phyloP scores from a whole-genome alignment of 1,140 invertebrate species.

The Zophobas atratus region DNA sequence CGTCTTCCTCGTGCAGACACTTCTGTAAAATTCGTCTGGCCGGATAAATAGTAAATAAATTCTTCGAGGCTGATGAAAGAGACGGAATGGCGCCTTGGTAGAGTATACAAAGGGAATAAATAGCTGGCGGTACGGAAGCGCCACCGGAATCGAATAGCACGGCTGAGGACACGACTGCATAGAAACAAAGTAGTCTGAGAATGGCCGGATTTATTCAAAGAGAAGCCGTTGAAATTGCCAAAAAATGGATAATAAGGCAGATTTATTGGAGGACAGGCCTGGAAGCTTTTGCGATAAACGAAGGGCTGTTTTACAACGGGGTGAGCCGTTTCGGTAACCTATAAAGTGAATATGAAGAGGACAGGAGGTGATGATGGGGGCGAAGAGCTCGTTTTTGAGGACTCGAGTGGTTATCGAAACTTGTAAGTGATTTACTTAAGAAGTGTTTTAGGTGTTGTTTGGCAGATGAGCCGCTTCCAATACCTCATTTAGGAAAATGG shows the following conservation, averaged over 20 bases:
- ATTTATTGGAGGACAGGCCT: not conserved
- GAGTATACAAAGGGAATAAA: constrained; percentile 11
- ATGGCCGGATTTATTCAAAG: constrained; percentile 9
- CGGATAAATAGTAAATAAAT: constrained; percentile 15
- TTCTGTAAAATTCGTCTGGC: no score
- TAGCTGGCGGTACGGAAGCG: constrained; percentile 27
- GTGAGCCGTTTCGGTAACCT: not conserved
- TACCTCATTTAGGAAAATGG: no score
- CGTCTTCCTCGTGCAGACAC: no score
- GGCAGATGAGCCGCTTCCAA: no score
- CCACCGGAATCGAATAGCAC: constrained; percentile 21
- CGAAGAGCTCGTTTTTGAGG: no score
- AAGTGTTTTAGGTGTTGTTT: no score
- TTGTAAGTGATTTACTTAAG: no score
- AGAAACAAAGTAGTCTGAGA: constrained; percentile 6
- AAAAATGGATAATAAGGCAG: constrained; percentile 10
- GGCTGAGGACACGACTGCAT: constrained; percentile 4
- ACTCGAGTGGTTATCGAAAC: no score
- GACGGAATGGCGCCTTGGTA: no score
- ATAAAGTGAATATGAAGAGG: not conserved
- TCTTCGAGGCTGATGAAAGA: not conserved
- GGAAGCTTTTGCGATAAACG: not conserved
- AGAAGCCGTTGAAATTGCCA: not conserved
- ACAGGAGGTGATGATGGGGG: no score
- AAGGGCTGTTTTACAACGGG: not conserved